Conservation (phyloP, 2,888 invertebrate genomes). For the Nephrotoma guestfalica region DNA sequence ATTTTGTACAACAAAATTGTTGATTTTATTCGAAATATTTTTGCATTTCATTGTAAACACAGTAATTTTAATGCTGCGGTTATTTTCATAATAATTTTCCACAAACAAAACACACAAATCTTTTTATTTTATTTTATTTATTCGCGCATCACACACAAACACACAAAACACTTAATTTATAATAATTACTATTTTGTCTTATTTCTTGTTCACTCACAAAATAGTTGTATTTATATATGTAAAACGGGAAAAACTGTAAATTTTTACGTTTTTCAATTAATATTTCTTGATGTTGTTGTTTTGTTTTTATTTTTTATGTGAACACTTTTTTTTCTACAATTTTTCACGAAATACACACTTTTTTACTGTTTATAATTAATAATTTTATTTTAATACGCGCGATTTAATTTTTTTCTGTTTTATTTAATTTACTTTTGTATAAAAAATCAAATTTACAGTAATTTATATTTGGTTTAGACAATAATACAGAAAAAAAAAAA, state of each 20-base stretch:
- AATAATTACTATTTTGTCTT: not conserved
- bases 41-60: conserved; percentile 28
- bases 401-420: not conserved
- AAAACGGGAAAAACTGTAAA: not conserved
- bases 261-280: not conserved
- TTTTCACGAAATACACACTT: not conserved
- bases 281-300: not conserved
- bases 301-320: not conserved
- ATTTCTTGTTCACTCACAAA: not conserved
- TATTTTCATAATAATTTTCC: not conserved
- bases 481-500: not conserved
- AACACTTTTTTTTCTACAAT: not conserved
- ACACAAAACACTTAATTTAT: not conserved
- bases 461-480: not conserved
- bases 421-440: not conserved
- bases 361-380: not conserved
- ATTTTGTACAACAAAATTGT: conserved; percentile 31
- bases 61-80: not conserved
- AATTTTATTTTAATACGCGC: not conserved
- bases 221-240: not conserved
- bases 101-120: not conserved
- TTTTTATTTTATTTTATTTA: not conserved
- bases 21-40: conserved; percentile 32
- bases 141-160: not conserved
- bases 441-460: not conserved